These are phyloP conservation scores for Drosophila nigricruria DNA, from an alignment of 2,888 invertebrate species.

Conservation along the genomic window DNA sequence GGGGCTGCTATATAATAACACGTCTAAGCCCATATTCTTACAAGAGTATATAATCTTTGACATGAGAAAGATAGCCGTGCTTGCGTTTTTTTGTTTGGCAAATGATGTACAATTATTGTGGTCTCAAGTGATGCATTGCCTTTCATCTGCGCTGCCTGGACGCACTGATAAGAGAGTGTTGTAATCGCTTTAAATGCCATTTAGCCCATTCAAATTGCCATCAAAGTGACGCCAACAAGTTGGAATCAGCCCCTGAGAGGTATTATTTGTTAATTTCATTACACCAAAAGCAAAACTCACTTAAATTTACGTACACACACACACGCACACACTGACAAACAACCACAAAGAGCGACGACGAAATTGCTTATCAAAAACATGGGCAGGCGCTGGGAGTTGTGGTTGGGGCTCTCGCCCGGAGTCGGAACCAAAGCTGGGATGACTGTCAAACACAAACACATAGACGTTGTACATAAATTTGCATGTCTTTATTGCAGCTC, in stretches of 20 bases:
- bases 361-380: slow-evolving; percentile 78
- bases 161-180: slow-evolving; percentile 65
- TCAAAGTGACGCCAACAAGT: slow-evolving; percentile 67
- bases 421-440: neutral
- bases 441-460: slow-evolving; percentile 33
- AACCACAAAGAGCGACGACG: slow-evolving; percentile 52
- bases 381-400: neutral
- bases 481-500: slow-evolving; percentile 79
- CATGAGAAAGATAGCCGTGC: neutral
- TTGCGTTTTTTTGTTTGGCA: neutral
- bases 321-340: slow-evolving; percentile 13
- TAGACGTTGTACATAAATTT: slow-evolving; percentile 67
- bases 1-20: neutral
- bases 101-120: slow-evolving; percentile 17
- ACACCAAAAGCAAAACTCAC: slow-evolving; percentile 35
- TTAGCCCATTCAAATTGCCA: slow-evolving; percentile 74
- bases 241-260: slow-evolving; percentile 50
- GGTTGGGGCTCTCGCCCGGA: neutral
- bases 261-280: slow-evolving; percentile 81
- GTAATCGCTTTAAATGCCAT: slow-evolving; percentile 72
- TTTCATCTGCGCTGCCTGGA: slow-evolving; percentile 48
- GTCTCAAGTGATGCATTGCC: slow-evolving; percentile 46
- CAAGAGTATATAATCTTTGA: slow-evolving; percentile 2
- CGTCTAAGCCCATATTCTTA: neutral
- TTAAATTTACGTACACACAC: slow-evolving; percentile 20